Percentiles rank a stretch among this genome's conserved stretches.
Evolutionary conservation across 2,888 invertebrate genomes (phyloP).

Genomic region (Habroteleia sp.): DNA sequence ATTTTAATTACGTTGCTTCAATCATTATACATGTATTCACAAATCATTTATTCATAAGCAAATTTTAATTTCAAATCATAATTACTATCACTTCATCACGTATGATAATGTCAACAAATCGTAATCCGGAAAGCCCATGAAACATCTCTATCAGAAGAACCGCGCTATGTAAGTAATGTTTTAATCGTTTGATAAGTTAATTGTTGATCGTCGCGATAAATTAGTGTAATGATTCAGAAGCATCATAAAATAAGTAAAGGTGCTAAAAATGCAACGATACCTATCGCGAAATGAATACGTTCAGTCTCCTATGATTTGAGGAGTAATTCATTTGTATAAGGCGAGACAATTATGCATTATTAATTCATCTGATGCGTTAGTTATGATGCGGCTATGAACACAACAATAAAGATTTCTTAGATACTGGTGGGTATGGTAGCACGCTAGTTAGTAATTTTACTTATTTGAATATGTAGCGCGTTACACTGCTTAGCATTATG

Average conservation of each 20-base stretch:
- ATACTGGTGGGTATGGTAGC: constrained; percentile 34
- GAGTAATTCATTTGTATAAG: constrained; percentile 54
- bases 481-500: constrained; percentile 53
- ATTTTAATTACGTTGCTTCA: no score
- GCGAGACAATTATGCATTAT: constrained; percentile 59
- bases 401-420: constrained; percentile 63
- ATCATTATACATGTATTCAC: no score
- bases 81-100: constrained; percentile 35
- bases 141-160: constrained; percentile 25
- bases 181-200: constrained; percentile 48
- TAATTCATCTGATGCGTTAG: constrained; percentile 55
- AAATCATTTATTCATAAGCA: constrained; percentile 33
- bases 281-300: constrained; percentile 46
- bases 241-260: constrained; percentile 56
- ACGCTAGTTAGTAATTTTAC: constrained; percentile 57
- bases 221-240: constrained; percentile 30
- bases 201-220: constrained; percentile 40
- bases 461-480: constrained; percentile 65
- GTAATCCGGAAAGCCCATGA: constrained; percentile 4
- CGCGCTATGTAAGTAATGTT: constrained; percentile 24
- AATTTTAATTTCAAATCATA: constrained; percentile 46
- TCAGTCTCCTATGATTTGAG: constrained; percentile 45
- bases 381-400: constrained; percentile 57
- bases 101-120: constrained; percentile 55
- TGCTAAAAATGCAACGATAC: constrained; percentile 50